phyloP scores from a whole-genome alignment of 2,113 vertebrate genomes.

The Daubentonia madagascariensis region DNA sequence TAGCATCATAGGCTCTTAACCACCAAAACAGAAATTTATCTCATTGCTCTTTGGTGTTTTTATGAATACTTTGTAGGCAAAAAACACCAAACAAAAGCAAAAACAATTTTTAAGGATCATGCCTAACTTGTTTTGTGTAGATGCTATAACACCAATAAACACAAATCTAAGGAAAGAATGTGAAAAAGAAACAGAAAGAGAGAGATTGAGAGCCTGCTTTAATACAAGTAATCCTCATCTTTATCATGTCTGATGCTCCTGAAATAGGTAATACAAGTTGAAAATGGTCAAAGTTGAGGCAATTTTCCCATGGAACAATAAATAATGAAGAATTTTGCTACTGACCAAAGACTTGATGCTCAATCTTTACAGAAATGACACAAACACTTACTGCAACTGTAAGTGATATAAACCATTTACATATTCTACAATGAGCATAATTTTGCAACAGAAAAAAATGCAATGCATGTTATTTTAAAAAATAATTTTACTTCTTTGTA shows the following conservation, averaged over 20 bases:
- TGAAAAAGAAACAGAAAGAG: neutral
- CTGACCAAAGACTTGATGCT: neutral
- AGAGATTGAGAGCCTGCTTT: neutral
- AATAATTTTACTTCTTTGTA: neutral
- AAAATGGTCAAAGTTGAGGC: neutral
- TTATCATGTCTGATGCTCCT: neutral
- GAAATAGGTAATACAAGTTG: neutral
- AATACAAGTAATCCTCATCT: neutral
- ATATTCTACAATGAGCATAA: neutral
- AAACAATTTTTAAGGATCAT: neutral
- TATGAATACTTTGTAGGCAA: neutral
- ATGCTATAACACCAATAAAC: neutral
- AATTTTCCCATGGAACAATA: neutral
- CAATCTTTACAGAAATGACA: neutral
- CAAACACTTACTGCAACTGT: neutral
- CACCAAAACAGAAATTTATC: neutral
- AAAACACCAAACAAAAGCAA: neutral
- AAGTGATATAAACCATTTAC: neutral
- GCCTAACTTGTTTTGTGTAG: neutral
- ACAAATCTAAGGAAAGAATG: slow-evolving; percentile 12
- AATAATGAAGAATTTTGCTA: neutral
- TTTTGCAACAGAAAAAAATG: neutral
- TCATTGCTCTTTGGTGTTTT: neutral
- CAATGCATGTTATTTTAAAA: slow-evolving; percentile 9
- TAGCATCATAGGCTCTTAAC: neutral